Evolutionary conservation across 2,113 vertebrate species (phyloP), one percentile per base, ranked within the genome.

Genomic region (Pygoscelis adeliae): DNA sequence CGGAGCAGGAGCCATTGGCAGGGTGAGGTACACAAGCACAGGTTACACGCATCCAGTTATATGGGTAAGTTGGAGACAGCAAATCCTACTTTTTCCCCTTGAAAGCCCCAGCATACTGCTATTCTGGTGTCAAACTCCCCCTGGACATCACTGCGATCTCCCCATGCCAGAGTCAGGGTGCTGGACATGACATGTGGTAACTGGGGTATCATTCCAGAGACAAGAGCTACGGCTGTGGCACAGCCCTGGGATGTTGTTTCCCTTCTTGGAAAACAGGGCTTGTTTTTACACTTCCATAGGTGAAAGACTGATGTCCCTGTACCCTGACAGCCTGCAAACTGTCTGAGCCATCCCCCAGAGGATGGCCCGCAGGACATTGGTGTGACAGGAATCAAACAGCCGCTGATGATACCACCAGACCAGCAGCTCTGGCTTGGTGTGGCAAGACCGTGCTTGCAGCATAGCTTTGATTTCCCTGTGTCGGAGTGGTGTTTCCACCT

Each of bases 121-220:
- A 11, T 22, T 26, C 11, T 17, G 7, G 21, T 30, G 8, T 18
- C 49, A 80, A 15, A 27, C 3, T 59, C 21, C 7, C 27, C 11
- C 16, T 9, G 42, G 38, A 7, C 29, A 7, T 3, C 56, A 10
- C 17, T 10, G 20, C 18, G 13, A 11, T 4, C 34, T 76, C 49
- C 36, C 44, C 53, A 14, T 0, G 3, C 10, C 19, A 44, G 15
- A 11, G 30, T 1, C 21, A 30, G 78, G 38, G 32, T 26, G 21
- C 53, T n/a, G 62, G 23, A 10, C 0, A 1, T 13, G 34, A 10
- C 20, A 26, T 0, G 1, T 5, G 19, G 13, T 26, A 18, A 26
- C 44, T 30, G 34, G 20, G 49, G 18, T 19, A 42, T 21, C 2
- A 0, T 36, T 25, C 30, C 62, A 42, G 56, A 29, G 52, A 20